These are phyloP conservation scores for Hirtodrosophila cameraria DNA, from an alignment of 2,888 invertebrate genomes.

Conservation along the genomic window DNA sequence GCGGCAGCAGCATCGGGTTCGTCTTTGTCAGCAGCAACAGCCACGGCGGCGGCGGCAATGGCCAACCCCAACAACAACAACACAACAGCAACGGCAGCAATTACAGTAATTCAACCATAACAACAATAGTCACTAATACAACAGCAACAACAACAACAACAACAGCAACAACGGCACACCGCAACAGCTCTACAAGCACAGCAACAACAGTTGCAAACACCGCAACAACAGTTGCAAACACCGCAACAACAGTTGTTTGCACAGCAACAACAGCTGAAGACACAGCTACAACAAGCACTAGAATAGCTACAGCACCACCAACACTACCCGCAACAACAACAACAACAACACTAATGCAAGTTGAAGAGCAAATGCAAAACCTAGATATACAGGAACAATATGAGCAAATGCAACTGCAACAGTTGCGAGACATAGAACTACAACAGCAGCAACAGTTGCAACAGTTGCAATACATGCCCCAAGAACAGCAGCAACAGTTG, in stretches of 20 bases:
- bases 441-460: no score
- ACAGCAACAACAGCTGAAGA: neutral
- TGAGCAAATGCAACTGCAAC: neutral
- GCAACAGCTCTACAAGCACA: conserved; percentile 9
- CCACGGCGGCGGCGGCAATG: conserved; percentile 2
- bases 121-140: conserved; percentile 1
- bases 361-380: neutral
- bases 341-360: conserved; percentile 3
- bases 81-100: conserved; percentile 23
- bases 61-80: conserved; percentile 32
- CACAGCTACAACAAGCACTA: neutral
- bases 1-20: conserved; percentile 4
- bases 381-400: no score
- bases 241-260: neutral
- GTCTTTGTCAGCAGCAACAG: neutral
- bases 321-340: neutral
- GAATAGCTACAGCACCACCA: neutral
- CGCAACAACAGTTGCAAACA: neutral
- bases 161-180: conserved; percentile 1
- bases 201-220: neutral
- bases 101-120: conserved; percentile 22
- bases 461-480: no score
- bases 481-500: no score
- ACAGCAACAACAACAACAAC: conserved; percentile 7
- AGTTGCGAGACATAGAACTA: no score